Conservation (phyloP, 2,797 vertebrate genomes). For the Apogon hyalosoma region DNA sequence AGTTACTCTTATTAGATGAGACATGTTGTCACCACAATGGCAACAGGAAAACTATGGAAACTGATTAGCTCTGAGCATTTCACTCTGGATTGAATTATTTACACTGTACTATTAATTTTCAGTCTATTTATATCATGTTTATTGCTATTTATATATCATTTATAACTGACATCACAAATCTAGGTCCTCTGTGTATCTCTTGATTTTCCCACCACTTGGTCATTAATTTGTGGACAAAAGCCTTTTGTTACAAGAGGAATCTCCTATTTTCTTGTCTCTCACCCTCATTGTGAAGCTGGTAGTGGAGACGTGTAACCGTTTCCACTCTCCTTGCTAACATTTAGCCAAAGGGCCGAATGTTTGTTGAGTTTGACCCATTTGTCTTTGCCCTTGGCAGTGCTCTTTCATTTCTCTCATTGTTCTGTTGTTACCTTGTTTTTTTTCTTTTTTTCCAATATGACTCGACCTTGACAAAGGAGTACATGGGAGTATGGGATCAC, state of each 20-base stretch:
- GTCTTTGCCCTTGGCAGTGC: conserved; percentile 47
- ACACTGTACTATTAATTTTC: not conserved
- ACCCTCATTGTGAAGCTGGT: conserved; percentile 2
- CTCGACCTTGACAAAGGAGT: conserved; percentile 79
- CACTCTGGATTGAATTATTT: not conserved
- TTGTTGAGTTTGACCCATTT: conserved; percentile 46
- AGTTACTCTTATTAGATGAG: no score
- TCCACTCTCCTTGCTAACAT: conserved; percentile 18
- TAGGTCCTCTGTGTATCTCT: conserved; percentile 26
- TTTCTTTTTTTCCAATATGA: conserved; percentile 49
- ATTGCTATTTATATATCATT: conserved; percentile 18
- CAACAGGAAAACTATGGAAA: no score
- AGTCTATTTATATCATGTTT: conserved; percentile 1
- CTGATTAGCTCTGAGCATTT: no score
- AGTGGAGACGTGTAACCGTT: not conserved
- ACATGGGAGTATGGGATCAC: conserved; percentile 57
- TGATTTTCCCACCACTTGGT: conserved; percentile 18
- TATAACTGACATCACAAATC: conserved; percentile 20
- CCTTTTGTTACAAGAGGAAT: conserved; percentile 29
- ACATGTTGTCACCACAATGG: no score
- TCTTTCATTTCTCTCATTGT: conserved; percentile 52
- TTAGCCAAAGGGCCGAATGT: conserved; percentile 48
- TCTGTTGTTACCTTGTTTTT: conserved; percentile 29
- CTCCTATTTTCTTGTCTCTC: conserved; percentile 31
- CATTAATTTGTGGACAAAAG: conserved; percentile 45